These are phyloP conservation scores for Blastomussa wellsi DNA, from an alignment of 92 coral and sea anemone genomes.

Conservation along the genomic window DNA sequence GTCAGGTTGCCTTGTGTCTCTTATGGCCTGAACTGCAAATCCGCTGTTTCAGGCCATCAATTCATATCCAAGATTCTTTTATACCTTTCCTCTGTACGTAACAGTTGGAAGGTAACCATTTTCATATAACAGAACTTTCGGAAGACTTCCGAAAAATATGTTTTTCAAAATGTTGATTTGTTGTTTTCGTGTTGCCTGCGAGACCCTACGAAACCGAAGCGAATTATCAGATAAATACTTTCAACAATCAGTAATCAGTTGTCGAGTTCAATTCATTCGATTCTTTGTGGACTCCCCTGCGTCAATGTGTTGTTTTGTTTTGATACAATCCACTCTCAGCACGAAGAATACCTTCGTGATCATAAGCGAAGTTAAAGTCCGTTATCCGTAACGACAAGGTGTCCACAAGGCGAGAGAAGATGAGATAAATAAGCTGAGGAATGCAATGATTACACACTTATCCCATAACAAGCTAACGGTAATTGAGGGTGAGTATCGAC, in stretches of 20 bases:
- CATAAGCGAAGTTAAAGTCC: no score
- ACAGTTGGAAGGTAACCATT: not conserved
- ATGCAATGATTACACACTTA: not conserved
- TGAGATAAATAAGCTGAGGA: not conserved
- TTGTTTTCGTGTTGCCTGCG: not conserved
- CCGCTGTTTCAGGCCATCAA: not conserved
- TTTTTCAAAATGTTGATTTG: no score
- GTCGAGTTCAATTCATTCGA: no score
- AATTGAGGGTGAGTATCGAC: no score
- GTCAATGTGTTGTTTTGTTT: not conserved
- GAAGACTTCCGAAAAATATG: no score
- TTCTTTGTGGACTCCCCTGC: not conserved
- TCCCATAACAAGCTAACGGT: no score
- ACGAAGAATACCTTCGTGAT: no score
- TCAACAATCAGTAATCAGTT: not conserved
- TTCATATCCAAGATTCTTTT: not conserved
- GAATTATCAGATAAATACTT: not conserved
- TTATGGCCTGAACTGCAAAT: not conserved
- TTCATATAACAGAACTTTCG: not conserved
- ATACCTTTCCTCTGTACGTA: not conserved
- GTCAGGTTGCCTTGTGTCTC: not conserved
- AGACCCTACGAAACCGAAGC: constrained; percentile 2
- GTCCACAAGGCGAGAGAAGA: not conserved
- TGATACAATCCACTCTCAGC: not conserved
- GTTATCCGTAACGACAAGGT: not conserved